Evolutionary conservation across 1,140 invertebrate species (phyloP).

Genomic region (Brachionus angularis): DNA sequence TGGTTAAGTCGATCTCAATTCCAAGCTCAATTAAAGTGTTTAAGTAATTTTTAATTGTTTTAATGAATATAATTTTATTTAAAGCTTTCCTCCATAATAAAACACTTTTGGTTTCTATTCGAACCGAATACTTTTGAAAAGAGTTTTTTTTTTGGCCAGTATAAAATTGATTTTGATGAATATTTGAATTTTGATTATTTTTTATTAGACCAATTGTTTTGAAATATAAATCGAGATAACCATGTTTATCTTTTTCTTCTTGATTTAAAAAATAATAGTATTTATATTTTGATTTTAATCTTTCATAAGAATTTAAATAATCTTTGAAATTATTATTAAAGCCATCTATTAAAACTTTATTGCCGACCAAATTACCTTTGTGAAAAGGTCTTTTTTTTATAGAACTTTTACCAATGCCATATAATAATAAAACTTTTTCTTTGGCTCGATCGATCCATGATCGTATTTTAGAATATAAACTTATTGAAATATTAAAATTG

Average conservation of each 20-base stretch:
- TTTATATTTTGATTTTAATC: conserved; percentile 17
- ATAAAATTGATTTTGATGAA: background rate
- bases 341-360: conserved; percentile 37
- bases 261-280: conserved; percentile 28
- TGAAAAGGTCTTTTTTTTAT: background rate
- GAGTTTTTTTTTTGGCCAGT: too few species aligned
- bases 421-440: background rate
- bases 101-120: conserved; percentile 11
- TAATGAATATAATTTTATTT: conserved; percentile 24
- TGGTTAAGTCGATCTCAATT: conserved; percentile 14
- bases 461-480: conserved; percentile 15
- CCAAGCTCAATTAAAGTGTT: background rate
- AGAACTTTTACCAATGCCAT: conserved; percentile 12
- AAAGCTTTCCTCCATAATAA: conserved; percentile 15
- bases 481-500: background rate
- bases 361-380: conserved; percentile 6
- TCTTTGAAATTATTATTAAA: conserved; percentile 40
- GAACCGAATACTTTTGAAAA: too few species aligned
- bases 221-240: conserved; percentile 27
- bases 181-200: background rate
- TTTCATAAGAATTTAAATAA: background rate
- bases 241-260: conserved; percentile 1
- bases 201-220: conserved; percentile 33
- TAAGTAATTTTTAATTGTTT: background rate
- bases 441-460: conserved; percentile 23